Percentiles rank a stretch among this genome's conserved stretches.
Conservation (phyloP, 2,888 invertebrate genomes). For the Erynnis tages region DNA sequence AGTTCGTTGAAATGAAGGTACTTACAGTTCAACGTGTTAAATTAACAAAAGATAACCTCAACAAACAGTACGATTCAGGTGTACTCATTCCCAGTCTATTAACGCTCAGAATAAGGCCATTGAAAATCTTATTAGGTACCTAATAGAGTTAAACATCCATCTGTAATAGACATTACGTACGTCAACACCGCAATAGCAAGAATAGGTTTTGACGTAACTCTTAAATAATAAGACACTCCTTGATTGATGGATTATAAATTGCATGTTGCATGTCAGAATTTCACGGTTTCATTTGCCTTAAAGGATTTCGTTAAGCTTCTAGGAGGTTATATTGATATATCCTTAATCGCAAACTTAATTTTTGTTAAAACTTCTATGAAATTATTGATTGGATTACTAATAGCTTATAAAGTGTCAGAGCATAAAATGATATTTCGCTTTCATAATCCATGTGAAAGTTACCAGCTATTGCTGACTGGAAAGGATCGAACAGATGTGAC, state of each 20-base stretch:
- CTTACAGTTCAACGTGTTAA: too few relatives aligned
- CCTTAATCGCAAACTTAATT: too few relatives aligned
- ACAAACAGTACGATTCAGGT: neutral
- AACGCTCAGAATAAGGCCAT: conserved; percentile 4
- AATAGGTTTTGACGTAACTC: conserved; percentile 18
- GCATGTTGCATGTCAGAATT: conserved; percentile 10
- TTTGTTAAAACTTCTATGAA: too few relatives aligned
- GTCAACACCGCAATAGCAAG: conserved; percentile 8
- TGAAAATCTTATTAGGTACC: neutral
- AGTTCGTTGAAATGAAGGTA: too few relatives aligned
- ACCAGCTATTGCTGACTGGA: too few relatives aligned
- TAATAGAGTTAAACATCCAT: neutral
- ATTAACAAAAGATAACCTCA: too few relatives aligned
- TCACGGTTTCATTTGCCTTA: conserved; percentile 12
- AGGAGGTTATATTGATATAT: neutral
- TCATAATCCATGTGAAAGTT: too few relatives aligned
- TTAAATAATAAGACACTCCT: conserved; percentile 18
- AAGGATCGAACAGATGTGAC: too few relatives aligned
- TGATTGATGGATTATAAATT: conserved; percentile 22
- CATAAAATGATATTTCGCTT: too few relatives aligned
- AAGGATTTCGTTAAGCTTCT: neutral
- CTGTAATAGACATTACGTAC: conserved; percentile 10
- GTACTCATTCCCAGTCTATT: too few relatives aligned
- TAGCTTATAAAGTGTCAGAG: too few relatives aligned
- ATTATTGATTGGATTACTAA: too few relatives aligned